These are phyloP conservation scores for Hetaerina americana DNA, from an alignment of 1,140 invertebrate genomes.

Conservation along the genomic window DNA sequence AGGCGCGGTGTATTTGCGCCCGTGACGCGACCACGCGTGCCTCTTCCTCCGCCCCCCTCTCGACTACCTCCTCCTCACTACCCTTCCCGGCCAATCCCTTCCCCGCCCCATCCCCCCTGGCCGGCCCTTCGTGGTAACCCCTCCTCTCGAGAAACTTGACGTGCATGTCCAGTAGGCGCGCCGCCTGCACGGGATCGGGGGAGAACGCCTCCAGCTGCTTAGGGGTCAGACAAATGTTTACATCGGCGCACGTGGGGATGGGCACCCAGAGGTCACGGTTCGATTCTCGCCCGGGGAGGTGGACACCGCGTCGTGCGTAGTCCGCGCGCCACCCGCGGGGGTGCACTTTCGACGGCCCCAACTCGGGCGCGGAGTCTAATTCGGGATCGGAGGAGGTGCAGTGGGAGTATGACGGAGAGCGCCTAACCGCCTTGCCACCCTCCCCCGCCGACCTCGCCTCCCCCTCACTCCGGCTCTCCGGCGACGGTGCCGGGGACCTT, in stretches of 20 bases:
- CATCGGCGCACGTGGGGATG: not conserved
- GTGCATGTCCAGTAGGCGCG: constrained; percentile 50
- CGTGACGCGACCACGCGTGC: too few species aligned
- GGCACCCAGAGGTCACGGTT: not conserved
- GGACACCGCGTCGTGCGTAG: not conserved
- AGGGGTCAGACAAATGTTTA: not conserved
- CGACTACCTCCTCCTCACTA: too few species aligned
- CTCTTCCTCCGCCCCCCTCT: too few species aligned
- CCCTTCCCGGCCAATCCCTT: too few species aligned
- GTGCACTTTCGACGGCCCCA: not conserved
- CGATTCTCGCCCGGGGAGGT: not conserved
- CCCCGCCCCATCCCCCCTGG: too few species aligned
- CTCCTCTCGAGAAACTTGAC: constrained; percentile 48
- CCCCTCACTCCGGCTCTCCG: not conserved
- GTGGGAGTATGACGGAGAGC: not conserved
- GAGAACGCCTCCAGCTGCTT: not conserved
- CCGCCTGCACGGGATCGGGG: constrained; percentile 29
- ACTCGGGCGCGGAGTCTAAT: not conserved
- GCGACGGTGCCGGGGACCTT: not conserved
- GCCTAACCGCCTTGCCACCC: too few species aligned
- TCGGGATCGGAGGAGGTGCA: not conserved
- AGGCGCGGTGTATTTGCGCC: not conserved
- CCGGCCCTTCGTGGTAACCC: constrained; percentile 35
- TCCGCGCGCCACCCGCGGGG: too few species aligned
- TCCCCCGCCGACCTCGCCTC: not conserved